These are phyloP conservation scores for Mobula hypostoma DNA, from an alignment of 2,113 vertebrate species.

Conservation along the genomic window DNA sequence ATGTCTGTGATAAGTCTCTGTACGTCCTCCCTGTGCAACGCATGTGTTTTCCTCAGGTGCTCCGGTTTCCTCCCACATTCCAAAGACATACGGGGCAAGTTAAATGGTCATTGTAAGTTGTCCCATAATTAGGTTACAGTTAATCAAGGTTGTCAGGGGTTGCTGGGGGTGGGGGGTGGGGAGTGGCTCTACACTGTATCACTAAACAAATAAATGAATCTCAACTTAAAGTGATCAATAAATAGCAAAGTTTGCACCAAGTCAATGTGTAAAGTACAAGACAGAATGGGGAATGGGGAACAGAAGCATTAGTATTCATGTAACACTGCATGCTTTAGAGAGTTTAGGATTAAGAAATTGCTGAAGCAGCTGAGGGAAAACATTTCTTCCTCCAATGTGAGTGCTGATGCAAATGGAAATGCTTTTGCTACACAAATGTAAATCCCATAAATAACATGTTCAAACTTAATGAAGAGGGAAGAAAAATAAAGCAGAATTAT, in stretches of 20 bases:
- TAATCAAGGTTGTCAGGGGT: too few relatives aligned
- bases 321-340: not conserved
- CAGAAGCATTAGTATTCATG: not conserved
- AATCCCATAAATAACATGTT: not conserved
- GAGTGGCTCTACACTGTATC: too few relatives aligned
- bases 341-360: not conserved
- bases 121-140: too few relatives aligned
- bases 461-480: not conserved
- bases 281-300: not conserved
- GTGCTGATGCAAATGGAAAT: not conserved
- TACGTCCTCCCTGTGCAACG: too few relatives aligned
- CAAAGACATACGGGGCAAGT: too few relatives aligned
- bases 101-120: too few relatives aligned
- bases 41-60: too few relatives aligned
- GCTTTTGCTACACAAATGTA: too few relatives aligned
- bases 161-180: too few relatives aligned
- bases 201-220: not conserved
- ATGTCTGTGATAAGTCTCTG: too few relatives aligned
- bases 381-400: not conserved
- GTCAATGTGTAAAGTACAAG: not conserved
- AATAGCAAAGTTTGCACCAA: not conserved
- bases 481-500: not conserved
- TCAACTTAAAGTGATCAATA: not conserved
- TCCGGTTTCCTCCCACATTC: too few relatives aligned
- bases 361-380: not conserved